Conservation (phyloP, 1,140 invertebrate species). For the Euura saliciscinereae region DNA sequence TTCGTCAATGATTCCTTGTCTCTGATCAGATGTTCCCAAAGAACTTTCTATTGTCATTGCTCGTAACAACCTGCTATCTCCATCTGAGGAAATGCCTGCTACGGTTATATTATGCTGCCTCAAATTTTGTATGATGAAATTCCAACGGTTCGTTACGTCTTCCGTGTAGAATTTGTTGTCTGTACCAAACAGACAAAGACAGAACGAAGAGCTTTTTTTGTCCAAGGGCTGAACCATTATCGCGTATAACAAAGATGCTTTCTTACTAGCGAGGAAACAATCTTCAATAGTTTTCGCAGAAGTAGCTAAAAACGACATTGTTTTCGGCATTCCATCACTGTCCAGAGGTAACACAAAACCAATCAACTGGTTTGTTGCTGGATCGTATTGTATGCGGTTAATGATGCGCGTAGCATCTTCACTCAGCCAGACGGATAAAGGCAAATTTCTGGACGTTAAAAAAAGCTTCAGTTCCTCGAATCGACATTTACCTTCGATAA, state of each 20-base stretch:
- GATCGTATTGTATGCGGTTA: constrained; percentile 19
- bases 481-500: constrained; percentile 22
- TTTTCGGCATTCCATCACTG: constrained; percentile 13
- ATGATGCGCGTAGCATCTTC: constrained; percentile 26
- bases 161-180: constrained; percentile 19
- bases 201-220: constrained; percentile 11
- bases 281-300: constrained; percentile 15
- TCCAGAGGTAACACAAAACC: constrained; percentile 19
- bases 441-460: constrained; percentile 15
- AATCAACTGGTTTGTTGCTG: constrained; percentile 16
- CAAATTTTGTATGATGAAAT: constrained; percentile 10
- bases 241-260: constrained; percentile 1
- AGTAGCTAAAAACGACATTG: constrained; percentile 16
- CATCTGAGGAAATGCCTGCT: not conserved
- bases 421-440: constrained; percentile 23
- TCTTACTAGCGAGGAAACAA: not conserved
- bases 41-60: too few relatives aligned
- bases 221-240: constrained; percentile 19
- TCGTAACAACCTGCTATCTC: too few relatives aligned
- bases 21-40: too few relatives aligned
- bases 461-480: constrained; percentile 20
- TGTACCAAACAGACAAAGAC: constrained; percentile 18
- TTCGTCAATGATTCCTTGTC: too few relatives aligned
- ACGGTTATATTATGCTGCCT: constrained; percentile 13
- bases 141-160: constrained; percentile 14